Evolutionary conservation across 92 coral and sea anemone species (phyloP), one percentile per base, ranked within the genome.

Genomic region (Chrysogorgia sp.): DNA sequence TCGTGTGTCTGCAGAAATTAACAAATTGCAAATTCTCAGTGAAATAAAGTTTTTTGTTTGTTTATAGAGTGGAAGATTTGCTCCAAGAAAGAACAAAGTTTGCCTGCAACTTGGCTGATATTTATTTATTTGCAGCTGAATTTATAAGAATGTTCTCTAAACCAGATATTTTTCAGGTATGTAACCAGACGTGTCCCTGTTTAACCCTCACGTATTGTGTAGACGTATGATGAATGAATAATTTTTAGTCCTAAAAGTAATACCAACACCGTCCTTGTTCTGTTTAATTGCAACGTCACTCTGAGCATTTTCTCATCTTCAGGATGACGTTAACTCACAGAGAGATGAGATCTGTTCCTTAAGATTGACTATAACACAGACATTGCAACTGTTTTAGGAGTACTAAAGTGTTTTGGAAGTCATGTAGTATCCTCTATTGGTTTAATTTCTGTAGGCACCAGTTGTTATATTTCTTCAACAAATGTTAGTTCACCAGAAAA

Each of bases 391-490:
- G n/a, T n/a, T n/a, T n/a, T n/a, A n/a, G 43, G 43, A 37, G 43
- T 5, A 37, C 6, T 4, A 37, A 37, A 12, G 43, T 37, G 43
- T 4, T 37, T 37, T 37, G 43, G 43, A 4, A 37, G 43, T 37
- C 6, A 12, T 37, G 43, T 4, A 4, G 12, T 37, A n/a, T n/a
- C n/a, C n/a, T n/a, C n/a, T 37, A 37, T 4, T 37, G 12, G 5
- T 37, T 37, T 37, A 37, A 37, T 37, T 23, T 29, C 23, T 61
- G 8, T 85, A 94, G 98, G 98, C 98, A 14, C 98, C 97, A 2
- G 97, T 96, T 17, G 98, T 94, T 15, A 87, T 91, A 60, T 94
- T 94, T 76, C 84, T 94, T 4, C 98, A 94, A 55, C 96, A 94
- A 62, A 91, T 94, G 71, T 85, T 94, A 31, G 86, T 83, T 28